Evolutionary conservation across 2,797 vertebrate genomes (phyloP).

Genomic region (Onychomys leucogaster): DNA sequence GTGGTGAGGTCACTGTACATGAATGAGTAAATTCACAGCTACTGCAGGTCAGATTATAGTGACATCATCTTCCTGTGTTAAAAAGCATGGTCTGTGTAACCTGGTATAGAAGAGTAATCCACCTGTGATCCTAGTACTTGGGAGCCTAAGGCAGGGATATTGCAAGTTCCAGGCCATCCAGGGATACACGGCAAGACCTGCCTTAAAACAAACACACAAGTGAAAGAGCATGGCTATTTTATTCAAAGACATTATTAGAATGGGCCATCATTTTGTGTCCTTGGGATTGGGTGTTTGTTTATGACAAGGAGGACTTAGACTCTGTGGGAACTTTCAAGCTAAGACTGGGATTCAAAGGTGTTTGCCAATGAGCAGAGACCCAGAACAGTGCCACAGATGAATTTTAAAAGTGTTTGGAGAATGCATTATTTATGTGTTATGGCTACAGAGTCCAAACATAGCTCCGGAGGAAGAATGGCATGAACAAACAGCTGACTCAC

Average conservation of each 20-base stretch:
- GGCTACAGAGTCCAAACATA: not conserved
- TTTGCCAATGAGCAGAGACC: not conserved
- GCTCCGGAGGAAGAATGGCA: not conserved
- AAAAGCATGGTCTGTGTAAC: not conserved
- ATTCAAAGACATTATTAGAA: not conserved
- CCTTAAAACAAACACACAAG: not conserved
- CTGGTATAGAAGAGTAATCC: not conserved
- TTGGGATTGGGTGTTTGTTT: not conserved
- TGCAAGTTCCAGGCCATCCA: not conserved
- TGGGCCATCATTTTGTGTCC: fast-evolving
- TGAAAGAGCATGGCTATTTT: not conserved
- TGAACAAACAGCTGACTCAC: not conserved
- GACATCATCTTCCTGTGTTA: not conserved
- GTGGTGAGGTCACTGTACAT: not conserved
- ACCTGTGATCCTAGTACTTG: not conserved
- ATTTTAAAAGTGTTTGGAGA: not conserved
- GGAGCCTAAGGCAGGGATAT: not conserved
- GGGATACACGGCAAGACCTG: not conserved
- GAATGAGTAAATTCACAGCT: not conserved
- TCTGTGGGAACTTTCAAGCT: not conserved
- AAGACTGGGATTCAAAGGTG: not conserved
- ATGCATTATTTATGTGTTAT: not conserved
- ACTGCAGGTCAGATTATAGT: not conserved
- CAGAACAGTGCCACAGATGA: not conserved
- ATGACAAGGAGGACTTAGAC: not conserved